phyloP scores from a whole-genome alignment of 2,888 invertebrate species.

The Hypolimnas misippus region DNA sequence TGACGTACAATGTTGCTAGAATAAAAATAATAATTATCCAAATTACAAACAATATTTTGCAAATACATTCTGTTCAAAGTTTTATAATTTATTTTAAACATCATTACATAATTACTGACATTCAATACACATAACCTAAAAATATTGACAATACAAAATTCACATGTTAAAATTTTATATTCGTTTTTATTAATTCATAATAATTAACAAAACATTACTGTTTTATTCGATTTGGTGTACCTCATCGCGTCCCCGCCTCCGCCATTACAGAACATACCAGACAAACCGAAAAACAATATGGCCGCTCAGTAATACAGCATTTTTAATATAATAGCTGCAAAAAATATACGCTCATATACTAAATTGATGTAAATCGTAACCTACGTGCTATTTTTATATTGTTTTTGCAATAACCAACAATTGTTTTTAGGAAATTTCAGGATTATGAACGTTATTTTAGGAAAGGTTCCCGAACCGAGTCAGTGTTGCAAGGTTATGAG shows the following conservation, averaged over 20 bases:
- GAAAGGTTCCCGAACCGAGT: conserved; percentile 54
- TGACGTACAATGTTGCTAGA: too few relatives aligned
- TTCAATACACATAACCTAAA: not conserved
- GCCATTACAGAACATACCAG: conserved; percentile 52
- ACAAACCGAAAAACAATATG: conserved; percentile 64
- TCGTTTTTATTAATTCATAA: not conserved
- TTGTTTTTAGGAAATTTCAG: conserved; percentile 64
- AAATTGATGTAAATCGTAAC: conserved; percentile 49
- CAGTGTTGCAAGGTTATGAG: conserved; percentile 55
- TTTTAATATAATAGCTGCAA: conserved; percentile 68
- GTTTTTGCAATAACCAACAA: conserved; percentile 57
- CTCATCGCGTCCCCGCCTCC: conserved; percentile 52
- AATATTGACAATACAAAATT: not conserved
- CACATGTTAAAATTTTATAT: not conserved
- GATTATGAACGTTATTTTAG: conserved; percentile 60
- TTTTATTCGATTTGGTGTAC: conserved; percentile 35
- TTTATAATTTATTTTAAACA: not conserved
- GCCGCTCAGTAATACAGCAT: conserved; percentile 66
- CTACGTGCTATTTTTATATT: conserved; percentile 63
- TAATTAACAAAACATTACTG: conserved; percentile 24
- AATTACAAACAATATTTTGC: conserved; percentile 14
- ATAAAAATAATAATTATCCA: conserved; percentile 11
- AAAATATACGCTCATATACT: conserved; percentile 67
- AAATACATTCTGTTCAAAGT: not conserved
- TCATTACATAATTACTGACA: too few relatives aligned